Base-by-base conservation (phyloP, 1,140 invertebrate genomes). In the Capitella teleta region DNA sequence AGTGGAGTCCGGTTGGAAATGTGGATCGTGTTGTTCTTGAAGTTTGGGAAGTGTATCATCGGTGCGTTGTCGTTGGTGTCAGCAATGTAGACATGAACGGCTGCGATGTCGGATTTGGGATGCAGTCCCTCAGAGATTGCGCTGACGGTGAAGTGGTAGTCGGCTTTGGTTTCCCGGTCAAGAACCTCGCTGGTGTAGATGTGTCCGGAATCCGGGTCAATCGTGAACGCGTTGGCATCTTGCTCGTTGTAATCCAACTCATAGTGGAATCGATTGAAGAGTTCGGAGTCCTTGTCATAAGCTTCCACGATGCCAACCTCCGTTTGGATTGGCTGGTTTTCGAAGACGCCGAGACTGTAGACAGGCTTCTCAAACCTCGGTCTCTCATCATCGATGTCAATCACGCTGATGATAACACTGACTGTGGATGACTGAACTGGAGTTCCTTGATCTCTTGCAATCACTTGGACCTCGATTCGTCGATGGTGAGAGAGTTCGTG, bases 381-480 rank as follows among this genome's bases (percentile, higher is more conserved):
- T 3, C 48, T 32, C 26, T 68, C 62, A 71, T 97, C 92, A 70
- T 98, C 97, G 47, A 86, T 85, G 73, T 98, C 93, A 14, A 85
- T 71, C 19, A 98, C 82, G 30, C 77, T 79, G 10, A 97, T 78
- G 23, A 79, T 68, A 5, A 95, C 80, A 86, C 19, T 79, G 81
- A 81, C 23, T 54, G 85, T 74, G n/a, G 82, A 77, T 47, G 81
- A 82, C 46, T 82, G 77, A 1, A 83, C 79, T 0, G 87, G 84
- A 2, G 74, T 77, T 0, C 91, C 91, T 63, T 86, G 82, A 71
- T 97, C 91, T 48, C 79, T 76, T 3, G 90, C 91, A 23, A 83
- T 75, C 12, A 96, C 81, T 16, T 19, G 21, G 21, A 18, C 38
- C 2, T 24, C 19, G 38, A 40, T 40, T 40, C 84, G 80, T 69